phyloP scores from a whole-genome alignment of 2,113 vertebrate species.

The Dendrocopos noguchii region DNA sequence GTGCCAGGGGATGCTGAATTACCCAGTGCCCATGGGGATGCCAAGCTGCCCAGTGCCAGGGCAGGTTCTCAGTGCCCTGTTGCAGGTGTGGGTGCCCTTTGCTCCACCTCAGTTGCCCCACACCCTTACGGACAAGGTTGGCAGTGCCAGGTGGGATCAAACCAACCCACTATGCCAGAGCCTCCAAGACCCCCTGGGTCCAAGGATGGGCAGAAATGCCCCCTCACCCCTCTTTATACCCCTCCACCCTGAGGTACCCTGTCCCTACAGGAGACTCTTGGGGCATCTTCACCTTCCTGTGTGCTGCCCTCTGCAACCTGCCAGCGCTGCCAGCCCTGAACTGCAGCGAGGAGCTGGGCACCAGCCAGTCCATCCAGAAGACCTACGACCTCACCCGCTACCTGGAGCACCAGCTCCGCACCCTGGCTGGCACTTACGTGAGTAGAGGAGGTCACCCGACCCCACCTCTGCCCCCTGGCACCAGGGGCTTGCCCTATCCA shows the following conservation, averaged over 20 bases:
- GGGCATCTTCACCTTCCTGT: conserved; percentile 84
- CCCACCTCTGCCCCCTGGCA: too few relatives aligned
- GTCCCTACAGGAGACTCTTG: conserved; percentile 83
- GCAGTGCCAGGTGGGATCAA: not conserved
- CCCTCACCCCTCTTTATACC: not conserved
- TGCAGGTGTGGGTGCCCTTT: not conserved
- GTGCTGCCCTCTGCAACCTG: conserved; percentile 82
- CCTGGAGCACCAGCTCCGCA: conserved; percentile 95
- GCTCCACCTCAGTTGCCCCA: not conserved
- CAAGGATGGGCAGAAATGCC: not conserved
- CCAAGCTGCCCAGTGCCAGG: not conserved
- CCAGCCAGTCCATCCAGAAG: conserved; percentile 92
- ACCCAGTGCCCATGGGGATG: not conserved
- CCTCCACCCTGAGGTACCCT: not conserved
- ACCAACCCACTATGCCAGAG: not conserved
- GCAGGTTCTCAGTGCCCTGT: not conserved
- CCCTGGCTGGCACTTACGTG: conserved; percentile 94
- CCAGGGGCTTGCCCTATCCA: too few relatives aligned
- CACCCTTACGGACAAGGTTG: too few relatives aligned
- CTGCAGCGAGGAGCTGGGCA: conserved; percentile 81
- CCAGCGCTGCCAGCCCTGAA: conserved; percentile 80
- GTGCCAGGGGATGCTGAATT: not conserved
- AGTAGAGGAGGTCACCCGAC: conserved; percentile 51
- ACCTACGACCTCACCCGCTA: conserved; percentile 97
- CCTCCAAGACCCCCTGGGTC: not conserved